phyloP scores from a whole-genome alignment of 2,888 invertebrate genomes.

The Abrostola triplasia region DNA sequence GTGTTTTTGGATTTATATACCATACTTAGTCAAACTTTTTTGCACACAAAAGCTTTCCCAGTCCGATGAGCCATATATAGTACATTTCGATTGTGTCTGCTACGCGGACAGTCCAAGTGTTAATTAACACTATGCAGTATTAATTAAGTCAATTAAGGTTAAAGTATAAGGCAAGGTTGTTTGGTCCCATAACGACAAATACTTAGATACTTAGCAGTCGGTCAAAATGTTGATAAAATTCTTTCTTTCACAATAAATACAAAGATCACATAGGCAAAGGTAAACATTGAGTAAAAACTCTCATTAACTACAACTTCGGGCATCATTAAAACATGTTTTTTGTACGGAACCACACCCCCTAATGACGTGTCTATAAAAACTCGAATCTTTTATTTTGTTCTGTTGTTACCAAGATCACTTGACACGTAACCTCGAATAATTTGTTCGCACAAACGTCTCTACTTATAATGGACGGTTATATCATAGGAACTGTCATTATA shows the following conservation, averaged over 20 bases:
- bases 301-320: constrained; percentile 37
- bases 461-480: constrained; percentile 56
- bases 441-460: constrained; percentile 26
- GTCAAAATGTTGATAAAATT: neutral
- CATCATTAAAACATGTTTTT: constrained; percentile 49
- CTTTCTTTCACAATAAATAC: constrained; percentile 3
- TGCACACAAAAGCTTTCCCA: no score
- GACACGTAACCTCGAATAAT: constrained; percentile 23
- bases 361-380: constrained; percentile 44
- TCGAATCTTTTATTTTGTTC: constrained; percentile 61
- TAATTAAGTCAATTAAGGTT: no score
- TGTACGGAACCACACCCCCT: constrained; percentile 60
- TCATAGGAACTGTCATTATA: constrained; percentile 56
- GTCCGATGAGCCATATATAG: no score
- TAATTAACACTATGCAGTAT: no score
- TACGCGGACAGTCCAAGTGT: no score
- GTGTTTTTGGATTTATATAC: no score
- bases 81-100: no score
- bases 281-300: constrained; percentile 19
- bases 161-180: no score
- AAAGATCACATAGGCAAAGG: constrained; percentile 3
- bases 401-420: constrained; percentile 37
- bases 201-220: no score
- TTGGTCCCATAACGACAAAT: no score
- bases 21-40: no score